Base-by-base conservation (phyloP, 2,888 invertebrate genomes). In the Drosophila tripunctata region DNA sequence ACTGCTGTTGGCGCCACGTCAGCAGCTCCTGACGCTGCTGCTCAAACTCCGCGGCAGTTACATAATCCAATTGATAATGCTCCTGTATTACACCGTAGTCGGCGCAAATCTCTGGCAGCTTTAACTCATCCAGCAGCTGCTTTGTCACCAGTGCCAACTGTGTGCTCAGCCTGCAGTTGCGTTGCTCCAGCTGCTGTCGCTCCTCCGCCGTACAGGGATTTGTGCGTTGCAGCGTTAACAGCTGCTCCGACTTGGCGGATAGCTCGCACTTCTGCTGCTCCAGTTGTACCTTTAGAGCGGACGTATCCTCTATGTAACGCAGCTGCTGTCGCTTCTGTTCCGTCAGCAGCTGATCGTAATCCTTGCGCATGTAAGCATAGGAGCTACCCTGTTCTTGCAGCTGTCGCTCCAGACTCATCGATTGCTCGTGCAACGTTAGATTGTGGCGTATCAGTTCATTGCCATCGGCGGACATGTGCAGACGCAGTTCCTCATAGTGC, bases 31-130 rank as follows among this genome's bases (percentile, higher is more conserved):
- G 58, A 4, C 84, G 75, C 48, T 90, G 77, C 6, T 74, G 48
- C 30, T 89, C 86, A 62, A 84, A 90, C 67, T 91, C 90, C 10
- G 75, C 67, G 0, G 78, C 78, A 0, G 92, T 90, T 30, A 92
- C 70, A 41, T 85, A 90, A 27, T 89, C 87, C 27, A 91, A 40
- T 57, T 89, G 83, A 22, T 90, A 69, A 60, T 90, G 89, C 6
- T 91, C 90, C 22, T 73, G 67, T 35, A 91, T 89, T 3, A 91
- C 81, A 3, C 90, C 90, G 70, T 90, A 90, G 12, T 90, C 89
- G 1, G 72, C 63, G 31, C 87, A 88, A 10, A 90, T 69, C 1
- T 88, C 90, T 0, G 80, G 55, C 2, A 87, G 58, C 55, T 83
- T 76, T 0, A 87, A 22, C 31, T 88, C 89, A 0, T 75, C 67